Base-by-base conservation (phyloP, 2,113 vertebrate genomes). In the Nycticebus coucang region DNA sequence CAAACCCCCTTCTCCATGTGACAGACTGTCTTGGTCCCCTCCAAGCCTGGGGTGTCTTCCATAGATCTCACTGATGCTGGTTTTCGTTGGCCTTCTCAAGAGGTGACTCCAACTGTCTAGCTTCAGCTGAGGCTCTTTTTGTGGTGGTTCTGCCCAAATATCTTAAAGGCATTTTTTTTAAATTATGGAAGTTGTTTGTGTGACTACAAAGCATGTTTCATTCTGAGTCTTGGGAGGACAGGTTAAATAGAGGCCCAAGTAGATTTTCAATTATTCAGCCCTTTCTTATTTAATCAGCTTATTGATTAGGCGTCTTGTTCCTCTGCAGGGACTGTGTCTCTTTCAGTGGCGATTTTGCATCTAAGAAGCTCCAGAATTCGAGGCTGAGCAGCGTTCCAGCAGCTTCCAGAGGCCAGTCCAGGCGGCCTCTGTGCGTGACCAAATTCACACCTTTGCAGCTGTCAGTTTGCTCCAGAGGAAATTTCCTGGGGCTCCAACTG, bases 271-370 rank as follows among this genome's bases (percentile, higher is more conserved):
- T 92, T 91, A 79, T 82, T 79, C 50, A 86, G 57, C 26, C 41
- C 87, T 92, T 92, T 92, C 82, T 91, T 95, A 53, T 77, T 92
- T 88, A 85, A 74, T 87, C 92, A 87, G 80, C 55, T 41, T 93
- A 92, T 92, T 78, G 81, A 90, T 84, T 33, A 87, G 89, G 77
- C 33, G 45, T 78, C 41, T 33, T 68, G n/a, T 81, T 75, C 64
- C 45, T 87, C n/a, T 55, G 77, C 8, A n/a, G 26, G 26, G 41
- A 33, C 59, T 45, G 18, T 4, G 12, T 95, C 75, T 89, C 77
- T 78, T 88, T 95, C 50, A 74, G 78, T 57, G 53, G 45, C 1
- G 0, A 14, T 69, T 72, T 92, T 87, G 83, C 82, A 5, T 87
- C 24, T 33, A 22, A 57, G 89, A 94, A 60, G 41, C 7, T 53